Percentiles rank a stretch among this genome's conserved stretches.
Evolutionary conservation across 2,888 invertebrate genomes (phyloP).

Genomic region (Elysia crispata): DNA sequence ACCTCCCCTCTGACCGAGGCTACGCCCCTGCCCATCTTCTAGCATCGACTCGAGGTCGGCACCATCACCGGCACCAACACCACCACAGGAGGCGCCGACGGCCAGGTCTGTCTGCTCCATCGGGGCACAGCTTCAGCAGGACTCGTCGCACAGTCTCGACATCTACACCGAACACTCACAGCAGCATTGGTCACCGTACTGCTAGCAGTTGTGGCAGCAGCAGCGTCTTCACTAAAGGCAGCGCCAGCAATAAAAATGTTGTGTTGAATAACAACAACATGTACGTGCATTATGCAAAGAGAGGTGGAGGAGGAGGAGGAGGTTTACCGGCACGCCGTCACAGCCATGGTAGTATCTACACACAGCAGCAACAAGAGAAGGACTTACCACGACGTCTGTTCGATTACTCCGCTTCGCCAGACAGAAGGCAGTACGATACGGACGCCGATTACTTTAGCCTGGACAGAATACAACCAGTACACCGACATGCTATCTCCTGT

Average conservation of each 20-base stretch:
- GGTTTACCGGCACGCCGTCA: not conserved
- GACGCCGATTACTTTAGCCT: too few species aligned
- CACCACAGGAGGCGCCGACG: too few species aligned
- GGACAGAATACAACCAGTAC: too few species aligned
- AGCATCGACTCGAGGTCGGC: not conserved
- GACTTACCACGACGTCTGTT: too few species aligned
- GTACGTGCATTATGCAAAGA: not conserved
- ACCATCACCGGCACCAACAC: not conserved
- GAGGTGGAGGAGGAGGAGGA: not conserved
- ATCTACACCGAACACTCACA: not conserved
- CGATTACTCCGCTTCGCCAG: too few species aligned
- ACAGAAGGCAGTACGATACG: too few species aligned
- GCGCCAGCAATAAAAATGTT: not conserved
- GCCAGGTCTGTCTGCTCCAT: too few species aligned
- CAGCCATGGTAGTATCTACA: not conserved
- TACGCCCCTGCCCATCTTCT: not conserved
- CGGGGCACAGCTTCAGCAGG: not conserved
- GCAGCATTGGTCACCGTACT: too few species aligned
- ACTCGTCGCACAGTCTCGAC: not conserved
- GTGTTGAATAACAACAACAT: too few species aligned
- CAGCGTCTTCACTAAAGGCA: not conserved
- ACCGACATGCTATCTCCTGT: too few species aligned
- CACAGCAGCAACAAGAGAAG: too few species aligned
- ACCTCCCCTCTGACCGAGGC: not conserved
- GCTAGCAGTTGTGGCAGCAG: not conserved